Base-by-base conservation (phyloP, 2,888 invertebrate species). In the Yponomeuta plumbellus region DNA sequence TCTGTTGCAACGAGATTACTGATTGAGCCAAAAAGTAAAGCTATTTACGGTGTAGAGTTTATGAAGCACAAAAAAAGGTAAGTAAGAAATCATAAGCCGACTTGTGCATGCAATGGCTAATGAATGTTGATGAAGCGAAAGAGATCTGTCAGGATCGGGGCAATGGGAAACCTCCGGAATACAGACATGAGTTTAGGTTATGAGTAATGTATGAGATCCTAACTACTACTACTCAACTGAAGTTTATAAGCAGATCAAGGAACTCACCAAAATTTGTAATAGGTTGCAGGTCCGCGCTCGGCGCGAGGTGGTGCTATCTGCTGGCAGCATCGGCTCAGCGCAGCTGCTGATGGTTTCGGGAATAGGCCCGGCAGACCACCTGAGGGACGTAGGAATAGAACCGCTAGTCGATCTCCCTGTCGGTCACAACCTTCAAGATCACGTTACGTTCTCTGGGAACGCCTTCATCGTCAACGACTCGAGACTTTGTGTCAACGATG, bases 271-370 rank as follows among this genome's bases (percentile, higher is more conserved):
- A 17, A 17, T 13, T 44, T 52, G 17, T 52, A 73, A 57, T 75
- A 91, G 91, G 66, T 74, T 75, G 58, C 78, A 76, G 68, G 85
- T 88, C 5, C 77, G 82, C 5, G 96, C 95, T 2, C 92, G 88
- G 17, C 96, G 94, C 71, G 97, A 96, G 84, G 93, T 97, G 0
- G 92, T 97, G 66, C 82, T 97, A 39, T 93, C 95, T 10, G 96
- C 96, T 0, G 97, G 98, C 3, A 88, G 95, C 0, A 94, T 98
- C 39, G 96, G 96, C 71, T 96, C 96, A 1, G 97, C 98, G 0
- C 97, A 97, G 78, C 81, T 98, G 4, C 82, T 98, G 62, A 95
- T 97, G 96, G 80, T 97, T 17, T 97, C 97, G 0, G 97, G 97
- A 13, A 88, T 97, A 39, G 96, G 96, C 0, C 96, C 96, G 0